A percentile compares a stretch with the other conserved stretches of the same genome.
Evolutionary conservation across 2,888 invertebrate genomes (phyloP).

Genomic region (Drosophila diplacantha): DNA sequence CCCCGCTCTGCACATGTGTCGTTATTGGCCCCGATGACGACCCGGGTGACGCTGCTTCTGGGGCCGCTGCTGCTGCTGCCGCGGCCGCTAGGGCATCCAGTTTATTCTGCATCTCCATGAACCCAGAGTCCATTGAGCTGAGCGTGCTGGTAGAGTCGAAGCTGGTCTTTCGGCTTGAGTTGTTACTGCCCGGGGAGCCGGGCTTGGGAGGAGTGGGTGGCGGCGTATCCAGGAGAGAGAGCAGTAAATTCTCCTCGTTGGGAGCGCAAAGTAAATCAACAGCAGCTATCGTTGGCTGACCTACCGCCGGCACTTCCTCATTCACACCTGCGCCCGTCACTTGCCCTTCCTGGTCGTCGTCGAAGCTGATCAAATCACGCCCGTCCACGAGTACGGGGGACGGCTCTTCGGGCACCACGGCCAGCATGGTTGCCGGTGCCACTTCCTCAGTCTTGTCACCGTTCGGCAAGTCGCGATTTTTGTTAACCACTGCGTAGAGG

Average conservation of each 20-base stretch:
- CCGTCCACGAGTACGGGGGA: conserved; percentile 32
- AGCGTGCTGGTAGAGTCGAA: conserved; percentile 78
- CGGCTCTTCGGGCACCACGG: conserved; percentile 40
- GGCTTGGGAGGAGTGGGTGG: conserved; percentile 67
- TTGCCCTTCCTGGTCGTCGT: conserved; percentile 58
- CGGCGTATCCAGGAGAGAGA: conserved; percentile 49
- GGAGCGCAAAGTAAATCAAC: conserved; percentile 69
- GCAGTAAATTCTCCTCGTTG: conserved; percentile 47
- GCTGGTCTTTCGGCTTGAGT: conserved; percentile 77
- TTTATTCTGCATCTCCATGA: conserved; percentile 78
- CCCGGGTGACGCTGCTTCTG: conserved; percentile 7
- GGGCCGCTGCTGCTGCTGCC: conserved; percentile 17
- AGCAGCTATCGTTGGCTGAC: conserved; percentile 18
- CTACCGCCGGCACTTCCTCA: background rate
- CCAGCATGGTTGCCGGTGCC: conserved; percentile 27
- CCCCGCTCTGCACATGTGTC: conserved; percentile 32
- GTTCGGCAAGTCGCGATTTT: conserved; percentile 54
- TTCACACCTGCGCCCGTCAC: background rate
- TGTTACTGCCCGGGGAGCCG: conserved; percentile 66
- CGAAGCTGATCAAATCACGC: conserved; percentile 75
- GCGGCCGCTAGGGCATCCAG: conserved; percentile 66
- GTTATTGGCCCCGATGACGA: conserved; percentile 4
- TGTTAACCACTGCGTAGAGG: conserved; percentile 74
- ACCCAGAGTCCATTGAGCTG: conserved; percentile 78
- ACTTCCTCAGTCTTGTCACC: conserved; percentile 42